A percentile compares a stretch with the other conserved stretches of the same genome.
Conservation (phyloP, 92 coral and sea anemone genomes). For the Epizoanthus illoricatus region DNA sequence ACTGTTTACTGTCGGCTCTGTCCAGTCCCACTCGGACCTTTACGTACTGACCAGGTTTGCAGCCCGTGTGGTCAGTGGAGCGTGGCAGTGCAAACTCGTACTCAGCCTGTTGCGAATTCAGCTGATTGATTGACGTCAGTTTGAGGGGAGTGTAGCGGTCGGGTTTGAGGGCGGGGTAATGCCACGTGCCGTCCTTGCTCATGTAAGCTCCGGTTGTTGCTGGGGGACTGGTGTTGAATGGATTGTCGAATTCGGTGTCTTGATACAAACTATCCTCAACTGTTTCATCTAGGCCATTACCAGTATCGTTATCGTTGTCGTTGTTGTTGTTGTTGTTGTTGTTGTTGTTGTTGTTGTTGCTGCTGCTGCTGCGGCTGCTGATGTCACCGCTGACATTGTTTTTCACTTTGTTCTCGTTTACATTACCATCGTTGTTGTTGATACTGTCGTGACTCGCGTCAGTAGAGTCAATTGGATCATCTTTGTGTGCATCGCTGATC, state of each 20-base stretch:
- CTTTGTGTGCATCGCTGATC: conserved; percentile 47
- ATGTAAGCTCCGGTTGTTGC: conserved; percentile 24
- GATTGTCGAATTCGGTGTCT: conserved; percentile 20
- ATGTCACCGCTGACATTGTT: too few species aligned
- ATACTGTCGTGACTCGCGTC: conserved; percentile 2
- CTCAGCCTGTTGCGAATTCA: conserved; percentile 33
- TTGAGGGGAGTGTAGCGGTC: conserved; percentile 38
- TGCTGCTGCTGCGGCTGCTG: too few species aligned
- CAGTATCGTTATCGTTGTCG: too few species aligned
- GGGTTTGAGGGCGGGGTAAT: conserved; percentile 37
- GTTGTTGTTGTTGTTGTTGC: too few species aligned
- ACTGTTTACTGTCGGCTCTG: neutral
- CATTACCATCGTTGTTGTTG: neutral
- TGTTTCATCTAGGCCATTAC: too few species aligned
- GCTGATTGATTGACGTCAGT: conserved; percentile 31
- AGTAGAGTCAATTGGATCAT: neutral
- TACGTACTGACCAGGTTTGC: conserved; percentile 60
- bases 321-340: too few species aligned
- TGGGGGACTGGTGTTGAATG: conserved; percentile 45
- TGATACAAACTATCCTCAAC: too few species aligned
- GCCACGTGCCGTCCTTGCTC: conserved; percentile 14
- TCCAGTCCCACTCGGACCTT: conserved; percentile 36
- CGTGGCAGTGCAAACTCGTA: conserved; percentile 52
- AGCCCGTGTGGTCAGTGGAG: conserved; percentile 46
- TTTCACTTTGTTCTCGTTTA: neutral